A percentile compares a stretch with the other conserved stretches of the same genome.
phyloP scores from a whole-genome alignment of 2,113 vertebrate species.

The Hydrochoerus hydrochaeris region DNA sequence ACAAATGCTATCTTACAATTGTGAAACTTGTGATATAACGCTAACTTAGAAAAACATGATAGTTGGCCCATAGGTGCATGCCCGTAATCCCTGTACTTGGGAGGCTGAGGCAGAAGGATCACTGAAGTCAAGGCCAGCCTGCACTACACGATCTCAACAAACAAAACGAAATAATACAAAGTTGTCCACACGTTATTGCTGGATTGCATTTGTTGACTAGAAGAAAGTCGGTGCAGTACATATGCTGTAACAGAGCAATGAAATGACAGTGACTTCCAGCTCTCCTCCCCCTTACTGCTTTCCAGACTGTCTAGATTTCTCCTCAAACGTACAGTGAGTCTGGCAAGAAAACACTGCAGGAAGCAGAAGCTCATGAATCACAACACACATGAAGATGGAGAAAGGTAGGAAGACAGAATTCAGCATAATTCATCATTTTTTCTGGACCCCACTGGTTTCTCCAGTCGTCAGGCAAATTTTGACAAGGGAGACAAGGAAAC shows the following conservation, averaged over 20 bases:
- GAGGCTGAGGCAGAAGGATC: neutral
- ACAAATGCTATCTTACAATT: constrained; percentile 35
- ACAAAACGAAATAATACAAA: neutral
- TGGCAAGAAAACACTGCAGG: constrained; percentile 7
- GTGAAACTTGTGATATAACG: constrained; percentile 26
- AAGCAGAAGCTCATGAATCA: neutral
- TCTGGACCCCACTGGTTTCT: neutral
- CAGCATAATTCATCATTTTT: neutral
- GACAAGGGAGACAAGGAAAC: constrained; percentile 30
- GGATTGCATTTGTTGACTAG: neutral
- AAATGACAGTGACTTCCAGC: neutral
- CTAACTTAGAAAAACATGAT: neutral
- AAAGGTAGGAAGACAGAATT: constrained; percentile 7
- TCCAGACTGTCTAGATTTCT: neutral
- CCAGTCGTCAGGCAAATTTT: neutral
- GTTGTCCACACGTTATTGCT: neutral
- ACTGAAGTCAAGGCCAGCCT: neutral
- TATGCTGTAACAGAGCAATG: neutral
- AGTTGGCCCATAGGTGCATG: neutral
- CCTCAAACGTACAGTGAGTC: neutral
- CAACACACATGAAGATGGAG: neutral
- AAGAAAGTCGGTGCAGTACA: neutral
- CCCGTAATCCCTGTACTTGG: neutral
- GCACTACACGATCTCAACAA: neutral
- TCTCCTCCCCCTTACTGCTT: neutral